Percentiles rank a stretch among this genome's conserved stretches.
phyloP scores from a whole-genome alignment of 53 echinoderm and acorn worm genomes.

The Astropecten irregularis region DNA sequence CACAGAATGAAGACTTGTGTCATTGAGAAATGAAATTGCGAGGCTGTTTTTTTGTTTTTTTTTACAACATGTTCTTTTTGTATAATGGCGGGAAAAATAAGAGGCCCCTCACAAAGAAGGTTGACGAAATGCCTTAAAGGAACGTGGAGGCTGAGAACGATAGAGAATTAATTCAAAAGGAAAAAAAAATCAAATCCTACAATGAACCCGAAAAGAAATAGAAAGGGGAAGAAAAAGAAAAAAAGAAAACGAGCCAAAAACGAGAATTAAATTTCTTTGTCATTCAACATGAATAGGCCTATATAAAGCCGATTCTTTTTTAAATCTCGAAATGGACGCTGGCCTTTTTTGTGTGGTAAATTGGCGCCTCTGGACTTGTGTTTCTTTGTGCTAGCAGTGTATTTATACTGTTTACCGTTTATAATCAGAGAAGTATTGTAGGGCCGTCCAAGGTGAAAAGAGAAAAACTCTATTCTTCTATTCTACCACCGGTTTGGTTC shows the following conservation, averaged over 20 bases:
- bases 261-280: neutral
- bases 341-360: neutral
- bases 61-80: too few species aligned
- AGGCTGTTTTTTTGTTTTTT: too few species aligned
- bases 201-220: too few species aligned
- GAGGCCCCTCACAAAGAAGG: neutral
- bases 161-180: too few species aligned
- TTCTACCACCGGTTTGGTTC: neutral
- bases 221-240: neutral
- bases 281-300: too few species aligned
- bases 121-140: neutral
- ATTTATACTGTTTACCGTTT: neutral
- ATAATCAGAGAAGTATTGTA: slow-evolving; percentile 29
- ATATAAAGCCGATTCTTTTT: too few species aligned
- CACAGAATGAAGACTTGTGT: too few species aligned
- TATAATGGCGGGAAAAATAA: slow-evolving; percentile 19
- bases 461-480: slow-evolving; percentile 1
- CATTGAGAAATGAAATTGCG: too few species aligned
- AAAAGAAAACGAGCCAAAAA: neutral
- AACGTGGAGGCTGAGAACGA: neutral
- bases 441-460: neutral
- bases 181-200: too few species aligned
- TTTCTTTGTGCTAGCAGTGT: neutral
- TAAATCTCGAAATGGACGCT: neutral
- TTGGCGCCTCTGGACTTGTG: slow-evolving; percentile 31